Conservation (phyloP, 1,140 invertebrate species). For the Zeugodacus cucurbitae region DNA sequence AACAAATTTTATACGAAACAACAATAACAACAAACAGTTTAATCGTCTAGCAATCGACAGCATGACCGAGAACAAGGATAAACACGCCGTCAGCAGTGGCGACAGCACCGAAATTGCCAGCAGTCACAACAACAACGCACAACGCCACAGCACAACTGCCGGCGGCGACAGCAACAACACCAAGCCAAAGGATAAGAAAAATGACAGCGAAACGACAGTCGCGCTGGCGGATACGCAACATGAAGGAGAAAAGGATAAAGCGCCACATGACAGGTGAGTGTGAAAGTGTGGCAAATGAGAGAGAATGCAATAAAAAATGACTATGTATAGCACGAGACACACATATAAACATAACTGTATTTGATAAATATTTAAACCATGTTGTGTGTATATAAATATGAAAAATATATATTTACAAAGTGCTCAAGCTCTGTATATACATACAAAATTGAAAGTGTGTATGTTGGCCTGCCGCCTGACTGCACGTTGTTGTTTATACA, state of each 20-base stretch:
- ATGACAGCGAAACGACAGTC: constrained; percentile 5
- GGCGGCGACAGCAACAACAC: neutral
- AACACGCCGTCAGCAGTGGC: neutral
- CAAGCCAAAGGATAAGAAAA: constrained; percentile 33
- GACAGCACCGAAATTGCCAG: neutral
- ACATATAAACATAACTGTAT: neutral
- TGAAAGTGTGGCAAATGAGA: neutral
- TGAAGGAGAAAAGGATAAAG: constrained; percentile 37
- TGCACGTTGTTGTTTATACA: neutral
- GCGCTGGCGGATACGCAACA: neutral
- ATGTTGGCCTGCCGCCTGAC: neutral
- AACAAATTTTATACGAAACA: neutral
- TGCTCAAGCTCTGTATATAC: neutral
- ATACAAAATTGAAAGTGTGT: neutral
- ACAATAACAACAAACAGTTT: neutral
- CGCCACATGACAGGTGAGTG: constrained; percentile 32
- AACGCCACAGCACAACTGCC: neutral
- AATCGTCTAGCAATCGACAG: neutral
- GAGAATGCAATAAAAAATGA: neutral
- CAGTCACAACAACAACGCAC: neutral
- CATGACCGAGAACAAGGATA: constrained; percentile 41
- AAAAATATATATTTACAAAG: neutral
- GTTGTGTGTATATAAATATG: neutral
- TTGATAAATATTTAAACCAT: neutral
- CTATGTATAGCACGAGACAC: neutral